Evolutionary conservation across 1,140 invertebrate species (phyloP).

Genomic region (Reticulitermes speratus): DNA sequence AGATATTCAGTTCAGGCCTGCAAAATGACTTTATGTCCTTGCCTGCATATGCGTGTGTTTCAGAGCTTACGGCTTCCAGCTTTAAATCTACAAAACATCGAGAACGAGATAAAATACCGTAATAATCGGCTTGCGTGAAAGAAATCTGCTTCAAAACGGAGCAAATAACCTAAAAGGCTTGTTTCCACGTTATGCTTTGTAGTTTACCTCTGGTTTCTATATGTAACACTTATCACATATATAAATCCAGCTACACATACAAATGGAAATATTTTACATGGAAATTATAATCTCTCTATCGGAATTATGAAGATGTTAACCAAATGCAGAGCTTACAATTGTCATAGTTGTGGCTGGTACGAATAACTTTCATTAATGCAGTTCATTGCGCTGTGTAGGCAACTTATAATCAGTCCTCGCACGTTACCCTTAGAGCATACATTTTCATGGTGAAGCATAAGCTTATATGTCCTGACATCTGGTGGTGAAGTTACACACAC

Average conservation of each 20-base stretch:
- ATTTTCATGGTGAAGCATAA: neutral
- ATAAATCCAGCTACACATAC: neutral
- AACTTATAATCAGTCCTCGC: neutral
- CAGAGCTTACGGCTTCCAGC: neutral
- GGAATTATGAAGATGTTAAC: neutral
- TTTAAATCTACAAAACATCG: conserved; percentile 7
- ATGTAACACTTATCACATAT: neutral
- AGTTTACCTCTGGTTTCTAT: neutral
- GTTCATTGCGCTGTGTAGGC: neutral
- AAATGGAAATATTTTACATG: neutral
- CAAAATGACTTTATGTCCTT: no score
- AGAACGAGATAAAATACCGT: neutral
- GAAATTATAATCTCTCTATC: neutral
- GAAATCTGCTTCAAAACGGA: neutral
- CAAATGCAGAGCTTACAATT: neutral
- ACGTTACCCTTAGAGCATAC: neutral
- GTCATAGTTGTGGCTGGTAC: neutral
- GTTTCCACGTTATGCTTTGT: no score
- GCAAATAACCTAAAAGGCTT: neutral
- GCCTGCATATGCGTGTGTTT: neutral
- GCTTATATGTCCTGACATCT: no score
- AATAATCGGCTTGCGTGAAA: conserved; percentile 12
- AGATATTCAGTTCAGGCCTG: no score
- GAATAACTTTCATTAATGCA: neutral
- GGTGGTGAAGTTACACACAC: no score